Evolutionary conservation across 2,797 vertebrate genomes (phyloP).

Genomic region (Spinus pinus): DNA sequence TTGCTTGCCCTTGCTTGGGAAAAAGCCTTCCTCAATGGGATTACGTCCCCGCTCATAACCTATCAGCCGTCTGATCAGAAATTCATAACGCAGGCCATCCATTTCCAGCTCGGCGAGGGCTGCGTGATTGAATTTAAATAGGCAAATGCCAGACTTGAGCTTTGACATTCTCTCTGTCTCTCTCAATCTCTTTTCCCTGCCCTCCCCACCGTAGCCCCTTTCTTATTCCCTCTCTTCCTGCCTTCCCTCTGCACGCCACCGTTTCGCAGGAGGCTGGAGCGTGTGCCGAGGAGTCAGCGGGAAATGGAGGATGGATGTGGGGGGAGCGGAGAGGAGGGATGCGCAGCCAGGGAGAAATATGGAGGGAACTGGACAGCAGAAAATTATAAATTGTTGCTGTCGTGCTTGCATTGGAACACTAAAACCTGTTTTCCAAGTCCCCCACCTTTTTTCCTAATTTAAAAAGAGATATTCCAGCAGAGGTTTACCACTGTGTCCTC

Average conservation of each 20-base stretch:
- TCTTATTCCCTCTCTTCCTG: conserved; percentile 59
- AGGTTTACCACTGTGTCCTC: not conserved
- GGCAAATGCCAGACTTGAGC: conserved; percentile 81
- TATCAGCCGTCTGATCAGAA: conserved; percentile 82
- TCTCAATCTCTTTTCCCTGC: conserved; percentile 66
- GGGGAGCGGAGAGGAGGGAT: conserved; percentile 59
- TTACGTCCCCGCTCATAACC: conserved; percentile 77
- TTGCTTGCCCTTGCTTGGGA: conserved; percentile 74
- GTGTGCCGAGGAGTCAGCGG: conserved; percentile 82
- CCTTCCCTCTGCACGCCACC: conserved; percentile 70
- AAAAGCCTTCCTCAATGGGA: conserved; percentile 77
- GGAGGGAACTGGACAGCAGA: conserved; percentile 50
- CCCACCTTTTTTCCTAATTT: not conserved
- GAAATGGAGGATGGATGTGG: conserved; percentile 85
- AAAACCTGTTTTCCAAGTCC: conserved; percentile 72
- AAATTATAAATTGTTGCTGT: conserved; percentile 71
- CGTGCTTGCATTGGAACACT: conserved; percentile 75
- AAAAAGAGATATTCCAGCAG: conserved; percentile 47
- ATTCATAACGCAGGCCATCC: conserved; percentile 81
- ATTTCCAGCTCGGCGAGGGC: conserved; percentile 73
- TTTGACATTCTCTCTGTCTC: conserved; percentile 76
- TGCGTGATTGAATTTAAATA: conserved; percentile 86
- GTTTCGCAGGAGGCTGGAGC: conserved; percentile 83
- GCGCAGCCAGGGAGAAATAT: conserved; percentile 17
- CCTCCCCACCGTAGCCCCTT: conserved; percentile 52